Evolutionary conservation across 2,797 vertebrate species (phyloP), one percentile per base, ranked within the genome.

Genomic region (Poecilia picta): DNA sequence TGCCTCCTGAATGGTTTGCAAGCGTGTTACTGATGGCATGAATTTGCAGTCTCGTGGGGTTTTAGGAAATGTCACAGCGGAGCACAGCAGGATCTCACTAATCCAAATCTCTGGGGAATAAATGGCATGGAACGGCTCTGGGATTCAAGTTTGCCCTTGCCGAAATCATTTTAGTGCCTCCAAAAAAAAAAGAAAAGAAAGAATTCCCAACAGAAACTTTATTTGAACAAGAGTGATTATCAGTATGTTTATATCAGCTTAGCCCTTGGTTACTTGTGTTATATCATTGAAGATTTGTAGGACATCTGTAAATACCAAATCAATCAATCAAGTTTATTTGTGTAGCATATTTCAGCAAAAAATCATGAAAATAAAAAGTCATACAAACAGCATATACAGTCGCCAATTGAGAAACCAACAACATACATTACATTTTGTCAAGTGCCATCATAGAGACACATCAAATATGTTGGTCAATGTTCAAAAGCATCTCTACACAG

Each of bases 61-160:
- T 83, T 82, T 75, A 51, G 59, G 25, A 78, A 49, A 74, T 80
- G 79, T 83, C 47, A 80, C 68, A 7, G 45, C 33, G 81, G 74
- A 81, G 82, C 75, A 75, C 81, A 76, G 81, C 43, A 64, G 59
- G 72, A 83, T n/a, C 3, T 79, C 59, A 33, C 81, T 81, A 83
- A 88, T 87, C 86, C 82, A 87, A 86, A 89, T 80, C 84, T 86
- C 70, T 64, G 74, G 39, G 47, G 49, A 73, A 68, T 73, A 82
- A 83, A 82, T 36, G 47, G 31, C 81, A 84, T 55, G 76, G 73
- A 84, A 75, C 81, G 70, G 74, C 70, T 8, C 53, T 23, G 31
- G 8, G 46, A 71, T 78, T 82, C 64, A 47, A 75, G 41, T 82
- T 82, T 85, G 72, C 74, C 62, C 70, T 66, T 70, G 39, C 43